Evolutionary conservation across 2,797 vertebrate species (phyloP).

Genomic region (Saxicola maurus): DNA sequence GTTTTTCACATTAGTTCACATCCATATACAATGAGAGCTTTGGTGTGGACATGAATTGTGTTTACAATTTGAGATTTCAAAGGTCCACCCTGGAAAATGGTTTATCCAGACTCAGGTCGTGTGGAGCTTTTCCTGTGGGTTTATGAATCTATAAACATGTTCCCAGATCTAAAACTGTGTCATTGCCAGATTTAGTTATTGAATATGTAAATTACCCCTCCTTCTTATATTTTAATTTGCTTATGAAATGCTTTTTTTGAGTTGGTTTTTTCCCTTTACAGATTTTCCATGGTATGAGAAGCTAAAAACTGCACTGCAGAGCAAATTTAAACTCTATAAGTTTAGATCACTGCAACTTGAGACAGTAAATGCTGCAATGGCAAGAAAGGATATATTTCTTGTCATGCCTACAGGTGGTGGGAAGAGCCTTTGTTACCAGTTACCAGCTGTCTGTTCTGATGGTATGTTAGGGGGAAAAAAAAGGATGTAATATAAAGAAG

Average conservation of each 20-base stretch:
- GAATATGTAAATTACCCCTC: neutral
- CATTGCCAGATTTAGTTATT: neutral
- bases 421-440: slow-evolving; percentile 95
- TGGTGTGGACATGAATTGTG: neutral
- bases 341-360: slow-evolving; percentile 88
- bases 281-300: slow-evolving; percentile 89
- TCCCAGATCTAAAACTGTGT: neutral
- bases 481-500: neutral
- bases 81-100: neutral
- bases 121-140: neutral
- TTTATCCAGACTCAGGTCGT: neutral
- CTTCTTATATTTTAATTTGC: neutral
- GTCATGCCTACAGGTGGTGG: slow-evolving; percentile 96
- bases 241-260: neutral
- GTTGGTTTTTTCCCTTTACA: slow-evolving; percentile 34
- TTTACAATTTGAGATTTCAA: neutral
- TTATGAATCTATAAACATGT: neutral
- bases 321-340: slow-evolving; percentile 78
- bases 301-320: slow-evolving; percentile 73
- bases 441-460: slow-evolving; percentile 87
- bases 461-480: slow-evolving; percentile 68
- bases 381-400: slow-evolving; percentile 86
- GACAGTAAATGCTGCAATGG: slow-evolving; percentile 88
- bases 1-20: neutral
- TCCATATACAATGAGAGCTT: neutral